Evolutionary conservation across 2,113 vertebrate species (phyloP).

Genomic region (Hemibagrus wyckioides): DNA sequence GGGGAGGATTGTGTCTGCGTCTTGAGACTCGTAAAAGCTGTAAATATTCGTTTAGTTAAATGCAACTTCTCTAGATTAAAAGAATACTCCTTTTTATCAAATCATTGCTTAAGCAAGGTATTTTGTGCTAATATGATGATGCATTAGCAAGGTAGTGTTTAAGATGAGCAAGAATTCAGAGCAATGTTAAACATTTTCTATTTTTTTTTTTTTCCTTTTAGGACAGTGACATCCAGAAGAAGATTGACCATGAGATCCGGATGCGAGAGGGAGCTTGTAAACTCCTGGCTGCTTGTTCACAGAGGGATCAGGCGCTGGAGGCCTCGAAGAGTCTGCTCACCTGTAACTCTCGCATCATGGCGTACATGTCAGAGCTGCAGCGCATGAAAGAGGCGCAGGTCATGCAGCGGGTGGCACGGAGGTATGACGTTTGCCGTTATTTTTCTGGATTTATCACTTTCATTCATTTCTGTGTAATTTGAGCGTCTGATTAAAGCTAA

Average conservation of each 20-base stretch:
- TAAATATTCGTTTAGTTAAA: not conserved
- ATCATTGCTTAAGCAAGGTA: too few species aligned
- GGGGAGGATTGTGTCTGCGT: not conserved
- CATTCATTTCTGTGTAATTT: not conserved
- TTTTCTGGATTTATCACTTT: not conserved
- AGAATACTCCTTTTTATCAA: not conserved
- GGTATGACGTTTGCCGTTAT: slow-evolving; percentile 64
- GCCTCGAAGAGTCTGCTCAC: slow-evolving; percentile 89
- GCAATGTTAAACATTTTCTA: not conserved
- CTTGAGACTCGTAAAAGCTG: slow-evolving; percentile 5
- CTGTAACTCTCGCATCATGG: slow-evolving; percentile 87
- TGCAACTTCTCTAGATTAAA: not conserved
- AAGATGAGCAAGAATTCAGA: not conserved
- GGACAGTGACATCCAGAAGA: slow-evolving; percentile 92
- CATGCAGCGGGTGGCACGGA: slow-evolving; percentile 78
- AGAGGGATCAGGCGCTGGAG: slow-evolving; percentile 86
- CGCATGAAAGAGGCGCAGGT: slow-evolving; percentile 90
- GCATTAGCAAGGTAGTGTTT: not conserved
- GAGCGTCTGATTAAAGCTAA: not conserved
- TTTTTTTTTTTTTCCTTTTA: slow-evolving; percentile 52
- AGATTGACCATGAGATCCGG: slow-evolving; percentile 91
- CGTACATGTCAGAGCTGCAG: slow-evolving; percentile 92
- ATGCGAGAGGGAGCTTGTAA: slow-evolving; percentile 92
- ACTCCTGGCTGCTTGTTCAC: slow-evolving; percentile 87
- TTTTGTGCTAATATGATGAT: not conserved